These are phyloP conservation scores for Tapirus terrestris DNA, from an alignment of 2,113 vertebrate genomes.

Conservation along the genomic window DNA sequence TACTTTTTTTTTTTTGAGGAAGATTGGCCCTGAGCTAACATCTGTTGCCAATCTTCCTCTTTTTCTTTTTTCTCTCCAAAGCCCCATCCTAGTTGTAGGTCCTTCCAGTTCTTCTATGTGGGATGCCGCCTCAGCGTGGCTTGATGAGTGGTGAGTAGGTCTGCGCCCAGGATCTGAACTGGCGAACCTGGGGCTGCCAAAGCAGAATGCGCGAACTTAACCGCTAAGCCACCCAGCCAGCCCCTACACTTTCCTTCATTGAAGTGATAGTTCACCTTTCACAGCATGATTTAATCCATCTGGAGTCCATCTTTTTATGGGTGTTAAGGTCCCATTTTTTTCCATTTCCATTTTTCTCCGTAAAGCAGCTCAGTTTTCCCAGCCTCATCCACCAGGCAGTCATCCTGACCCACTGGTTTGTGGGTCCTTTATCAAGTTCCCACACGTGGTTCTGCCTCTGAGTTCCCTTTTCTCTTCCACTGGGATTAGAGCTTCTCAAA, in stretches of 20 bases:
- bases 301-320: neutral
- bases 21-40: too few relatives aligned
- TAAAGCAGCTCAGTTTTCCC: neutral
- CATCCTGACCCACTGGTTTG: fast-evolving
- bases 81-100: too few relatives aligned
- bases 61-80: too few relatives aligned
- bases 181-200: too few relatives aligned
- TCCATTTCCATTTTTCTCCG: neutral
- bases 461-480: neutral
- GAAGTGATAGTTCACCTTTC: neutral
- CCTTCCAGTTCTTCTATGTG: too few relatives aligned
- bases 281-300: neutral
- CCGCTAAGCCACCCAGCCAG: too few relatives aligned
- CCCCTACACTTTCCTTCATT: too few relatives aligned
- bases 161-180: too few relatives aligned
- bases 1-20: neutral
- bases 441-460: neutral
- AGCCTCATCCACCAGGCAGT: neutral
- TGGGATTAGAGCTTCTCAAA: neutral
- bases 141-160: too few relatives aligned
- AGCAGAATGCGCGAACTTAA: too few relatives aligned
- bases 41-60: too few relatives aligned
- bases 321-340: neutral
- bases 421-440: neutral
- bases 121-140: too few relatives aligned